Evolutionary conservation across 2,888 invertebrate species (phyloP), one percentile per base, ranked within the genome.

Genomic region (Urechis unicinctus): DNA sequence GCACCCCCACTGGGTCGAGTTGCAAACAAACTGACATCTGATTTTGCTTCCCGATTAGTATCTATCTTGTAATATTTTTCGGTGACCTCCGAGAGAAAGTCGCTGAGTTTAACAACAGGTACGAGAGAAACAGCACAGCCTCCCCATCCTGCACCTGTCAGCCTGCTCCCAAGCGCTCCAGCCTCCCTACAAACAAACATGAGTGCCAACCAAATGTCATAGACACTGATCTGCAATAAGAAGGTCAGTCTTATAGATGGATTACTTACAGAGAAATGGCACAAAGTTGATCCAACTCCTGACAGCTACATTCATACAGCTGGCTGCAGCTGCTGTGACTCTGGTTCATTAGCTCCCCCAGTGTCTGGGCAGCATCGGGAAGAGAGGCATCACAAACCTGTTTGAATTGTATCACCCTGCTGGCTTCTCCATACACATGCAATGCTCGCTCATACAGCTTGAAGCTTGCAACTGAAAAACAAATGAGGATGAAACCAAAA

Each of bases 71-170:
- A 61, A 51, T 54, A 63, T 4, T 47, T 46, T 6, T 52, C 50
- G 13, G 53, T 46, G 46, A 63, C 50, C 41, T 54, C 42, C n/a
- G 48, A n/a, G 5, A 63, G 26, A 46, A 64, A 60, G 13, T 82
- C 78, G 17, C 83, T 77, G 4, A 87, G 61, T 21, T 65, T 49
- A 49, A 85, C 83, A 55, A 83, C 82, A 0, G 84, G 82, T 53
- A 89, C 85, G 62, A 95, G 80, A 22, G 93, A 91, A 13, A 98
- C 93, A 53, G 88, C 85, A 78, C 96, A 97, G 3, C 98, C 98
- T 41, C 97, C 98, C 97, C 97, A 97, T 5, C 94, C 94, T 30
- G 97, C 97, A 36, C 97, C 98, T 1, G 97, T 97, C 42, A 98
- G 81, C 51, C 97, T 85, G n/a, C 91, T 89, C 44, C 91, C 89